phyloP scores from a whole-genome alignment of 2,113 vertebrate genomes.

The Coreoperca whiteheadi region DNA sequence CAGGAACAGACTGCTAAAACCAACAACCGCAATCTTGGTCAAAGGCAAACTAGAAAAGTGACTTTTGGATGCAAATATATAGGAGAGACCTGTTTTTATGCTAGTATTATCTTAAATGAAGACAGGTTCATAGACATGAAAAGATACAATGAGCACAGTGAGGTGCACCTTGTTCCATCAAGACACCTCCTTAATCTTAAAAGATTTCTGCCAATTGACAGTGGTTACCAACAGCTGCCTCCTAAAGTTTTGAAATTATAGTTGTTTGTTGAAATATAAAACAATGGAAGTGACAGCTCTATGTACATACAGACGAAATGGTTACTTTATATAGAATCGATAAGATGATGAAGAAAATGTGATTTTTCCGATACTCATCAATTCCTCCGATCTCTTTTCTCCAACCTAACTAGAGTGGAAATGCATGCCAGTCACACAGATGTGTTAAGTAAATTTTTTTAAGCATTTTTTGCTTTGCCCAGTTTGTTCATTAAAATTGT shows the following conservation, averaged over 20 bases:
- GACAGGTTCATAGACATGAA: not conserved
- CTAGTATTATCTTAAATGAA: not conserved
- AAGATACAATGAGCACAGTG: not conserved
- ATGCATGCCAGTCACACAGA: not conserved
- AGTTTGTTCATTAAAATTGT: not conserved
- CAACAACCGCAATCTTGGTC: constrained; percentile 56
- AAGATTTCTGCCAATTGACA: not conserved
- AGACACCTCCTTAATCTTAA: not conserved
- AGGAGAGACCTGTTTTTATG: not conserved
- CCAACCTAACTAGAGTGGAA: too few species aligned
- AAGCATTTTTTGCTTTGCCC: not conserved
- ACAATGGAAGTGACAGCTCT: not conserved
- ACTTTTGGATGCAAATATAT: not conserved
- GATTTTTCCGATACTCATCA: not conserved
- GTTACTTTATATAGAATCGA: not conserved
- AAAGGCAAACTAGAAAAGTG: not conserved
- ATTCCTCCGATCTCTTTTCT: not conserved
- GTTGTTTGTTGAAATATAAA: not conserved
- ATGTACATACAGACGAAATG: not conserved
- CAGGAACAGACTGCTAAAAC: constrained; percentile 90
- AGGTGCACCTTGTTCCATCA: not conserved
- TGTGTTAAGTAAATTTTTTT: not conserved
- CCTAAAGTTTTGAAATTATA: not conserved
- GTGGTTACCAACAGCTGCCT: not conserved
- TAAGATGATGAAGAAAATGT: too few species aligned